Evolutionary conservation across 2,888 invertebrate genomes (phyloP).

Genomic region (Tryphoninae sp.): DNA sequence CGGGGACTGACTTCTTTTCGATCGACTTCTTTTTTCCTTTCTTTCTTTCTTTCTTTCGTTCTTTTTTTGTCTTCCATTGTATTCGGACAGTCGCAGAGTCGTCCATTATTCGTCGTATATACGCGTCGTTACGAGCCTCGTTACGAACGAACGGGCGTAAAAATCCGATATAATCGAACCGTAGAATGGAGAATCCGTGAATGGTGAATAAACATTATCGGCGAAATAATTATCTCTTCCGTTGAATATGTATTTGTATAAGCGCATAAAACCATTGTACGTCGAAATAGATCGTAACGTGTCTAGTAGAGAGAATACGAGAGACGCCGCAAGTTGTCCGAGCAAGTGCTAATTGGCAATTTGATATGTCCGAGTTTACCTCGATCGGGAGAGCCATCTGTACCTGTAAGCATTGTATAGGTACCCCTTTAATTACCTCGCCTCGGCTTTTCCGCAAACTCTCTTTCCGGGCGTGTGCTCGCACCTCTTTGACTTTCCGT

Average conservation of each 20-base stretch:
- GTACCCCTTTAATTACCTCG: conserved; percentile 49
- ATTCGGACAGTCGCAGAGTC: too few species aligned
- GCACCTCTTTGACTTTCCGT: too few species aligned
- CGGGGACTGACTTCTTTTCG: background rate
- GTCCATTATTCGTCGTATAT: too few species aligned
- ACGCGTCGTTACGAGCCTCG: too few species aligned
- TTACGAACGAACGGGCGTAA: too few species aligned
- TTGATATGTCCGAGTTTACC: conserved; percentile 42
- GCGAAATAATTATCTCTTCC: background rate
- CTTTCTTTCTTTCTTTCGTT: background rate
- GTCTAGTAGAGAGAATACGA: background rate
- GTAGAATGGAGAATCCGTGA: too few species aligned
- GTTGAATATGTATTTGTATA: background rate
- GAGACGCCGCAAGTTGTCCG: background rate
- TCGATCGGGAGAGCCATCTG: conserved; percentile 5
- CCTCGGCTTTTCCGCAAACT: conserved; percentile 1
- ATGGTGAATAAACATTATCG: conserved; percentile 1
- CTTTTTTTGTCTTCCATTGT: background rate
- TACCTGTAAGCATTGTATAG: conserved; percentile 17
- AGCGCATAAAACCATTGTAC: background rate
- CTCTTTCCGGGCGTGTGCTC: too few species aligned
- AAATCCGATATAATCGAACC: too few species aligned
- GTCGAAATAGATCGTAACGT: background rate
- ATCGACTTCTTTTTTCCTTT: background rate
- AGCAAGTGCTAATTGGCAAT: conserved; percentile 58